Conservation (phyloP, 2,113 vertebrate species). For the Anolis sagrei region DNA sequence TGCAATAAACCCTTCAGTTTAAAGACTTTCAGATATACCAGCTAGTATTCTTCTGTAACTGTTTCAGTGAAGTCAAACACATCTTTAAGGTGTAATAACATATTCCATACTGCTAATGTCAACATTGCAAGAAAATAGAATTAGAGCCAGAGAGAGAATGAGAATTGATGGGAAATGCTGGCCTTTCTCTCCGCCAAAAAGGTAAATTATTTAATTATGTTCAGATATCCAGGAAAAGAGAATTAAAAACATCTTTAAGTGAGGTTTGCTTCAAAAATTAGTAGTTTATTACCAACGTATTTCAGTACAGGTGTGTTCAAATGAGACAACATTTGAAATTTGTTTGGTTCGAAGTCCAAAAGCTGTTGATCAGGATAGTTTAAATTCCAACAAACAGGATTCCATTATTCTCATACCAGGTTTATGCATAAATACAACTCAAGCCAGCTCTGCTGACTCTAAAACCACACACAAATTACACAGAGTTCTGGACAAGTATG, state of each 20-base stretch:
- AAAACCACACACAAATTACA: neutral
- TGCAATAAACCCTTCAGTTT: neutral
- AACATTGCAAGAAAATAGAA: neutral
- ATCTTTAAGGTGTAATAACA: neutral
- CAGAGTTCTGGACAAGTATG: neutral
- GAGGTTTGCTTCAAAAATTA: neutral
- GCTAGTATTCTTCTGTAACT: neutral
- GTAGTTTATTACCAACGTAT: constrained; percentile 29
- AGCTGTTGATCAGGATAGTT: neutral
- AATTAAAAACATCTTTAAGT: fast-evolving
- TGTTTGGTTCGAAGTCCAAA: neutral
- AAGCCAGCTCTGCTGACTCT: constrained; percentile 10
- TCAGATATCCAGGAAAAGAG: fast-evolving
- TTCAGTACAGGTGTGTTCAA: constrained; percentile 8
- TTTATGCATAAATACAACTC: neutral
- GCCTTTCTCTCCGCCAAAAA: constrained; percentile 44
- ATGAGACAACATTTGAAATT: constrained; percentile 15
- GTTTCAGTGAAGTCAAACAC: neutral
- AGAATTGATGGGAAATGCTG: constrained; percentile 29
- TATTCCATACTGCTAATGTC: neutral
- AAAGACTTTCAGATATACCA: neutral
- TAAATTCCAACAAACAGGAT: neutral
- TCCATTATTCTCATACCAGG: neutral
- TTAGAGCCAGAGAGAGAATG: neutral
- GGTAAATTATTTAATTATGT: constrained; percentile 49